Evolutionary conservation across 2,113 vertebrate species (phyloP).

Genomic region (Formicarius rufipectus): DNA sequence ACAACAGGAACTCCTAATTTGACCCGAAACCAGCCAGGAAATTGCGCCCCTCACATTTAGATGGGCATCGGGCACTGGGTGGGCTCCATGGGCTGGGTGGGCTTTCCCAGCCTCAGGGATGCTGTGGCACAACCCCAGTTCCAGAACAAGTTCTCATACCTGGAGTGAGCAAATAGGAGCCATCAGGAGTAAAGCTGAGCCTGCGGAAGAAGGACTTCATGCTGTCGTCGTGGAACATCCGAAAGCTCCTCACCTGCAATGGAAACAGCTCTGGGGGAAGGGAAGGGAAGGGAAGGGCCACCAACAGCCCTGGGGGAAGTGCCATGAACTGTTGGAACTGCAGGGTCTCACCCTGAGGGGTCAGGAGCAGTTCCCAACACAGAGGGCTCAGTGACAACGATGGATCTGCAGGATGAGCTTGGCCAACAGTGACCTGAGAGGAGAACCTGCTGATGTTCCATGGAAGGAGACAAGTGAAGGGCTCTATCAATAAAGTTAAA

Average conservation of each 20-base stretch:
- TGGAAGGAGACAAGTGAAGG: no score
- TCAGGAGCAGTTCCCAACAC: no score
- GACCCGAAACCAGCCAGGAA: neutral
- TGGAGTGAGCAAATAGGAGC: constrained; percentile 90
- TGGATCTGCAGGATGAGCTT: no score
- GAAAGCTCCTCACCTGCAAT: constrained; percentile 85
- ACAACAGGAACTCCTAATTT: constrained; percentile 23
- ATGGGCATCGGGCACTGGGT: accelerated
- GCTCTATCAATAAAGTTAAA: no score
- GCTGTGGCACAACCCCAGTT: neutral
- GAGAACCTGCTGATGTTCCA: no score
- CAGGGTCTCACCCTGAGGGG: no score
- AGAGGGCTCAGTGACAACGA: no score
- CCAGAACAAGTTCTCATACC: constrained; percentile 55
- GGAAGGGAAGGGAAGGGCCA: no score
- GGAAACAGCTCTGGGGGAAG: neutral
- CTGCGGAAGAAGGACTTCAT: constrained; percentile 98
- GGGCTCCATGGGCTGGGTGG: no score
- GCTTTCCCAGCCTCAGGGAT: no score
- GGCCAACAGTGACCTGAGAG: no score
- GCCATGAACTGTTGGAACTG: no score
- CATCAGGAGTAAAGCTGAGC: constrained; percentile 93
- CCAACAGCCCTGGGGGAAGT: neutral
- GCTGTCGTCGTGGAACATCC: constrained; percentile 97
- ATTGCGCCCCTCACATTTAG: neutral